These are phyloP conservation scores for Cryptus armator DNA, from an alignment of 2,888 invertebrate species.

Conservation along the genomic window DNA sequence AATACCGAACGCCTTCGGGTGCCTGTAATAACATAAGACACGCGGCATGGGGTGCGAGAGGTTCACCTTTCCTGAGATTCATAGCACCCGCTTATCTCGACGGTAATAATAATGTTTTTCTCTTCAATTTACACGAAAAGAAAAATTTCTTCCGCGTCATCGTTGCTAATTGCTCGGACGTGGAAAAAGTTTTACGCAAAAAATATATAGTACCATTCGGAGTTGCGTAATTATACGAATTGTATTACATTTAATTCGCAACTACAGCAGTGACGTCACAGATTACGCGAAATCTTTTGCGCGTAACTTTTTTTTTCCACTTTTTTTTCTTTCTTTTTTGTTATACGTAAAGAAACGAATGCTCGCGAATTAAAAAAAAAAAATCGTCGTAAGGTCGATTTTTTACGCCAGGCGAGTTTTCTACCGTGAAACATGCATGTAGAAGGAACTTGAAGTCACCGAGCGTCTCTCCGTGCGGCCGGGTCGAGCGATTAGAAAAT, in stretches of 20 bases:
- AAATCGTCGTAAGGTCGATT: background rate
- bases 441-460: constrained; percentile 43
- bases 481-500: constrained; percentile 79
- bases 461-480: constrained; percentile 55
- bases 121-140: background rate
- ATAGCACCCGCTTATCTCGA: constrained; percentile 91
- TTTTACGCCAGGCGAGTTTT: constrained; percentile 12
- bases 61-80: constrained; percentile 91
- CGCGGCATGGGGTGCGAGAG: constrained; percentile 93
- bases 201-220: background rate
- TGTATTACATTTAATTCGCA: background rate
- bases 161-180: background rate
- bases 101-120: constrained; percentile 86
- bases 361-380: background rate
- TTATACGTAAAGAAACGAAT: background rate
- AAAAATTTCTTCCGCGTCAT: too few relatives aligned
- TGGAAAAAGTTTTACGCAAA: background rate
- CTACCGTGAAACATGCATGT: background rate
- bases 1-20: constrained; percentile 93
- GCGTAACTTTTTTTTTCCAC: background rate
- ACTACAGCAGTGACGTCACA: background rate
- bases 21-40: constrained; percentile 96
- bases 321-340: too few relatives aligned
- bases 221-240: background rate
- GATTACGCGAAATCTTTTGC: background rate